These are phyloP conservation scores for Xiphias gladius DNA, from an alignment of 2,113 vertebrate genomes.

Conservation along the genomic window DNA sequence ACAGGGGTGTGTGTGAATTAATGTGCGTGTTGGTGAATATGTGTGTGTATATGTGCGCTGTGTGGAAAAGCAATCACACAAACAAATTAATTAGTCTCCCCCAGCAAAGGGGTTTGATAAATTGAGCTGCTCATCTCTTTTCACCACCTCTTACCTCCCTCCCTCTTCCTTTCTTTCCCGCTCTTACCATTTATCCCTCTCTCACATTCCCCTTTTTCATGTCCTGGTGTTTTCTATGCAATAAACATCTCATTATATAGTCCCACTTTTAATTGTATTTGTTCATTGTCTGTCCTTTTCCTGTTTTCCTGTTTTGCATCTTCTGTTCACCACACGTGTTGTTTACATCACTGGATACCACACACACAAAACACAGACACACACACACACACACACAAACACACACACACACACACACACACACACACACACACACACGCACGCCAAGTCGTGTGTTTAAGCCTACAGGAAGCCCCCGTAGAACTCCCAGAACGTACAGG, in stretches of 20 bases:
- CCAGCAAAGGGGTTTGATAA: constrained; percentile 82
- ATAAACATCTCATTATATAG: constrained; percentile 83
- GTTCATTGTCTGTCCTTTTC: constrained; percentile 59
- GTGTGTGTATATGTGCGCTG: constrained; percentile 15
- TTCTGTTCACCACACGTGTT: constrained; percentile 23
- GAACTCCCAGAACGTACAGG: constrained; percentile 11
- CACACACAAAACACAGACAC: constrained; percentile 4
- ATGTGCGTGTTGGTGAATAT: constrained; percentile 4
- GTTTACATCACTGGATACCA: constrained; percentile 42
- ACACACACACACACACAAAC: constrained; percentile 10
- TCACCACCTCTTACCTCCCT: constrained; percentile 35
- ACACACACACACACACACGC: constrained; percentile 17
- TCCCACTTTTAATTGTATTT: constrained; percentile 81
- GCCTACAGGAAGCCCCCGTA: constrained; percentile 22
- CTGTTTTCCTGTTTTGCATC: constrained; percentile 57
- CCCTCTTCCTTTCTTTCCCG: constrained; percentile 14
- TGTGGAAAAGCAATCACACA: constrained; percentile 85
- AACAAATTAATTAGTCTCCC: constrained; percentile 88
- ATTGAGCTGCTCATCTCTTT: constrained; percentile 78
- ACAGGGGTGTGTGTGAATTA: constrained; percentile 17
- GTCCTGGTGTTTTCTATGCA: constrained; percentile 58
- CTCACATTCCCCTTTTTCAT: constrained; percentile 41
- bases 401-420: constrained; percentile 7
- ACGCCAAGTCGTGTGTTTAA: background rate
- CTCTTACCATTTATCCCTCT: constrained; percentile 33